Evolutionary conservation across 2,888 invertebrate species (phyloP).

Genomic region (Brachypalpus laphriformis): DNA sequence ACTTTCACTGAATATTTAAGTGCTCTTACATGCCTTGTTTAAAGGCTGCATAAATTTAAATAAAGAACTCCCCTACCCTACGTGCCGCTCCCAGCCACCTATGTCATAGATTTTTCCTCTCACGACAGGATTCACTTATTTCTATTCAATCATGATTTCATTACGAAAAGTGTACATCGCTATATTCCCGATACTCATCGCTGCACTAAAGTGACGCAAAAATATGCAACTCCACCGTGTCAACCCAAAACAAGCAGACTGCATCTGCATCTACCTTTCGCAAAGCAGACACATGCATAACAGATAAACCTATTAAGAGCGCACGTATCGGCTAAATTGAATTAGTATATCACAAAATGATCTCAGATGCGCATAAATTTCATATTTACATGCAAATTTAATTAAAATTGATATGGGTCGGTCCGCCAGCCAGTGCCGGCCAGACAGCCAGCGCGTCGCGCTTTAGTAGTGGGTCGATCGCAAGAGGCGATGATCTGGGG

Average conservation of each 20-base stretch:
- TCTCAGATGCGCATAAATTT: constrained; percentile 76
- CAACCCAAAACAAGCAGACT: background rate
- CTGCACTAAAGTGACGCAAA: constrained; percentile 13
- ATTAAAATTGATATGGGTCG: constrained; percentile 75
- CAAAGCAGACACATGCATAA: constrained; percentile 38
- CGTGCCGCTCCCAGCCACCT: no score
- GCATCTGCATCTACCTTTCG: constrained; percentile 45
- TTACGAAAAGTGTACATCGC: constrained; percentile 14
- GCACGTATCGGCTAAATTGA: constrained; percentile 75
- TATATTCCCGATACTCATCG: background rate
- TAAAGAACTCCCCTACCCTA: no score
- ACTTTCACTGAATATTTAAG: no score
- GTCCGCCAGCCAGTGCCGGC: constrained; percentile 23
- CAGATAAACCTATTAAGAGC: constrained; percentile 72
- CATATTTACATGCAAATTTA: constrained; percentile 77
- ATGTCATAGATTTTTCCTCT: no score
- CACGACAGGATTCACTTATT: background rate
- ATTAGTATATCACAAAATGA: constrained; percentile 76
- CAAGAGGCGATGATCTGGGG: constrained; percentile 25
- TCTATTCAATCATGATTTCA: constrained; percentile 21
- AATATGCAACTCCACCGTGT: background rate
- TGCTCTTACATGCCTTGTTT: no score
- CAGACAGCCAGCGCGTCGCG: background rate
- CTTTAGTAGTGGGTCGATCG: constrained; percentile 33
- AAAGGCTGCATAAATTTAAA: no score